Percentiles rank a stretch among this genome's conserved stretches.
phyloP scores from a whole-genome alignment of 1,140 invertebrate genomes.

The Coboldia fuscipes region DNA sequence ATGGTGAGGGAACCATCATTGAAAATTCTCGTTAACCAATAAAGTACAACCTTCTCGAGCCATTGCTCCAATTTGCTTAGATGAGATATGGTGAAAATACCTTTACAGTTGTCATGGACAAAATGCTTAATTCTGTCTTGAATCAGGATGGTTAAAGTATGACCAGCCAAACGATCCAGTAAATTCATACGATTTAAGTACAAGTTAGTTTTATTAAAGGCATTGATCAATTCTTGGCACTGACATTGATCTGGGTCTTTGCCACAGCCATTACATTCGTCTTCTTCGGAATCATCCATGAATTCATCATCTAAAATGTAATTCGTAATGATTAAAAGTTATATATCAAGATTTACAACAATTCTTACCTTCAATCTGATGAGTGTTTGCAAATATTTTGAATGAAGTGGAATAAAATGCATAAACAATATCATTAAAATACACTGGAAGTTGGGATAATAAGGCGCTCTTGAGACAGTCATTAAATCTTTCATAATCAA shows the following conservation, averaged over 20 bases:
- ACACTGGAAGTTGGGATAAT: constrained; percentile 43
- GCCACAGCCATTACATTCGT: constrained; percentile 45
- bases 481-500: constrained; percentile 1
- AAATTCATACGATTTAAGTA: constrained; percentile 53
- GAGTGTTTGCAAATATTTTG: constrained; percentile 39
- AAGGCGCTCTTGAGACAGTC: constrained; percentile 39
- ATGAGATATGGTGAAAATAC: constrained; percentile 63
- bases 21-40: constrained; percentile 64
- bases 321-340: constrained; percentile 1
- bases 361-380: constrained; percentile 19
- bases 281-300: constrained; percentile 28
- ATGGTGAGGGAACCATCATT: constrained; percentile 33
- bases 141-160: constrained; percentile 59
- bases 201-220: constrained; percentile 58
- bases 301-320: constrained; percentile 19
- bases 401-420: constrained; percentile 58
- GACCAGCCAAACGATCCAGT: constrained; percentile 55
- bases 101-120: constrained; percentile 56
- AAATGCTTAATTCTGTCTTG: constrained; percentile 60
- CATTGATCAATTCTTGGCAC: constrained; percentile 48
- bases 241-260: constrained; percentile 45
- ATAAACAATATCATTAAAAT: constrained; percentile 43
- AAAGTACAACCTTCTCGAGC: constrained; percentile 60
- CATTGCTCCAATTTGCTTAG: constrained; percentile 54
- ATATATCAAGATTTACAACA: constrained; percentile 7